phyloP scores from a whole-genome alignment of 1,140 invertebrate genomes.

The Cydia fagiglandana region DNA sequence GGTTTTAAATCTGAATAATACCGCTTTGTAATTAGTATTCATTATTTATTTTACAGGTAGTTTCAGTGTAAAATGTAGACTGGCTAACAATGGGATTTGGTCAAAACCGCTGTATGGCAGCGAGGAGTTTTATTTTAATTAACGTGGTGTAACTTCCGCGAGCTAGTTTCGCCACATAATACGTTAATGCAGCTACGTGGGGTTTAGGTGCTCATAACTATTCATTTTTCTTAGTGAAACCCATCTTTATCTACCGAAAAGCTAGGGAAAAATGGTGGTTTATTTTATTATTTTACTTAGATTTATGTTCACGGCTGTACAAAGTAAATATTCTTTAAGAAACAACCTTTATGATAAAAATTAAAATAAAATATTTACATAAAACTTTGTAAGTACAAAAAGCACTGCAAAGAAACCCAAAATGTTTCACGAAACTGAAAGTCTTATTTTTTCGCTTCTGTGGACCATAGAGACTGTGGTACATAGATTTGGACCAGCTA shows the following conservation, averaged over 20 bases:
- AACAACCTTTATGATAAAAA: too few species aligned
- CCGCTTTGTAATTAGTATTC: background rate
- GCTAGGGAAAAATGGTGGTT: background rate
- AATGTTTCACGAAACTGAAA: too few species aligned
- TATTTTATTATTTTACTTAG: background rate
- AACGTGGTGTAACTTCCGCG: constrained; percentile 1
- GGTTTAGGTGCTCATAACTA: constrained; percentile 7
- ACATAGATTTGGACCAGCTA: too few species aligned
- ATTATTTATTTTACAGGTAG: constrained; percentile 2
- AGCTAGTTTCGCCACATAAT: constrained; percentile 12
- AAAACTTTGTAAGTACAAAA: too few species aligned
- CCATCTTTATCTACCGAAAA: background rate
- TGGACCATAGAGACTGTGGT: too few species aligned
- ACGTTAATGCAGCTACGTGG: constrained; percentile 19
- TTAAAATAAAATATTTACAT: too few species aligned
- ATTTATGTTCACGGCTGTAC: too few species aligned
- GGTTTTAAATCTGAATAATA: constrained; percentile 4
- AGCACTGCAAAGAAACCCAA: too few species aligned
- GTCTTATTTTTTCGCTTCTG: too few species aligned
- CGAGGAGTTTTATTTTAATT: constrained; percentile 21
- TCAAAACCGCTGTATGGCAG: background rate
- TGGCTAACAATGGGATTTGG: background rate
- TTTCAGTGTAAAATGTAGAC: background rate
- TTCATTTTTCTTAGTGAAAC: constrained; percentile 29
- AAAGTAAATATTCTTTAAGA: too few species aligned